Evolutionary conservation across 2,797 vertebrate genomes (phyloP).

Genomic region (Muscicapa striata): DNA sequence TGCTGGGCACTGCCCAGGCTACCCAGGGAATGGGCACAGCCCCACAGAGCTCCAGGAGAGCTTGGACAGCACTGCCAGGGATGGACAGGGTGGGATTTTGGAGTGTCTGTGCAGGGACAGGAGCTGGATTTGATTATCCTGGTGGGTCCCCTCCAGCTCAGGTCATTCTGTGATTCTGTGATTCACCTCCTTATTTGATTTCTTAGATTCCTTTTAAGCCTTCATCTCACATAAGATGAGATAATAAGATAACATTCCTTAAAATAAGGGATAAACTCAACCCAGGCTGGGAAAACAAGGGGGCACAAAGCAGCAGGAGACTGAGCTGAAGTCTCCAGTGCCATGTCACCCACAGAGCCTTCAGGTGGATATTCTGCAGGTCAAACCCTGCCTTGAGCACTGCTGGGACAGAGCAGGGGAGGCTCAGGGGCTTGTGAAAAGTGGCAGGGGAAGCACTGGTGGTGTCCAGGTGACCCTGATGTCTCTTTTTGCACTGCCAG

Average conservation of each 20-base stretch:
- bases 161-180: rapidly evolving
- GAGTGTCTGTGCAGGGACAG: rapidly evolving
- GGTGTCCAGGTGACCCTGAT: background rate
- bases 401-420: background rate
- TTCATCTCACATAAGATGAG: background rate
- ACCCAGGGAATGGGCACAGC: background rate
- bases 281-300: background rate
- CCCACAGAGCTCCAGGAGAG: background rate
- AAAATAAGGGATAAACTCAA: background rate
- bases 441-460: background rate
- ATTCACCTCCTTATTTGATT: background rate
- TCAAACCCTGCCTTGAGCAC: background rate
- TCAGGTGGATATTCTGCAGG: background rate
- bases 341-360: background rate
- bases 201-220: background rate
- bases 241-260: background rate
- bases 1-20: background rate
- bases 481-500: background rate
- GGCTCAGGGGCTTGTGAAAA: background rate
- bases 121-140: rapidly evolving
- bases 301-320: background rate
- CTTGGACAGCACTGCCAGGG: background rate
- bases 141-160: background rate
- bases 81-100: background rate
- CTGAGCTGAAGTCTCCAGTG: background rate